These are phyloP conservation scores for Spizaetus ornatus DNA, from an alignment of 2,113 vertebrate genomes.

Conservation along the genomic window DNA sequence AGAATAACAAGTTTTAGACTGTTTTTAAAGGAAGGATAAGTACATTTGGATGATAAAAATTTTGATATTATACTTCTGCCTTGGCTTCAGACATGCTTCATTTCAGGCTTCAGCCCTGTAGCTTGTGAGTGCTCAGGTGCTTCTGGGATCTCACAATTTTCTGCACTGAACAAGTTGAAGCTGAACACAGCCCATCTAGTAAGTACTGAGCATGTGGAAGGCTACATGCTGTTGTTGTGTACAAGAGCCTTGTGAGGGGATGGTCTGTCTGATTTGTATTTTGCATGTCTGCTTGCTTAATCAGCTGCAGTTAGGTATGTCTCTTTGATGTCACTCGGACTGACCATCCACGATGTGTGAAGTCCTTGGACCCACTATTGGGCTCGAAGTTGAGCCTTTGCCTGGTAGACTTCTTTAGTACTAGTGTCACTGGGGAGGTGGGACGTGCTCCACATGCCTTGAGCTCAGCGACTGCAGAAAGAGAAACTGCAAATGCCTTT, in stretches of 20 bases:
- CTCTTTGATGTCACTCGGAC: too few relatives aligned
- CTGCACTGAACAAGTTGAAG: not conserved
- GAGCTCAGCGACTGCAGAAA: not conserved
- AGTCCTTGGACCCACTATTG: not conserved
- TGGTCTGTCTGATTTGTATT: not conserved
- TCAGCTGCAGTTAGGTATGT: not conserved
- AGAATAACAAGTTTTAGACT: not conserved
- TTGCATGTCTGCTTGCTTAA: not conserved
- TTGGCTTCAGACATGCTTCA: not conserved
- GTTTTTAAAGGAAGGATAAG: not conserved
- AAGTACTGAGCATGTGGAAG: not conserved
- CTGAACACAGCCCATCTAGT: too few relatives aligned
- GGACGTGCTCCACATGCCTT: not conserved
- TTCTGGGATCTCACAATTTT: not conserved
- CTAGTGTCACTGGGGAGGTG: not conserved
- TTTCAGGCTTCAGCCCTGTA: not conserved
- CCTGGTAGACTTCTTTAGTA: too few relatives aligned
- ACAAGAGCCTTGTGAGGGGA: not conserved
- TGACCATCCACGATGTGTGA: not conserved
- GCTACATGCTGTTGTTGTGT: not conserved
- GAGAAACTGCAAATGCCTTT: not conserved
- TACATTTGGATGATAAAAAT: not conserved
- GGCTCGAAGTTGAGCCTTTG: not conserved
- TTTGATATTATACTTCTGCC: not conserved
- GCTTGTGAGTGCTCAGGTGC: not conserved